phyloP scores from a whole-genome alignment of 2,888 invertebrate species.

The Epinotia bilunana region DNA sequence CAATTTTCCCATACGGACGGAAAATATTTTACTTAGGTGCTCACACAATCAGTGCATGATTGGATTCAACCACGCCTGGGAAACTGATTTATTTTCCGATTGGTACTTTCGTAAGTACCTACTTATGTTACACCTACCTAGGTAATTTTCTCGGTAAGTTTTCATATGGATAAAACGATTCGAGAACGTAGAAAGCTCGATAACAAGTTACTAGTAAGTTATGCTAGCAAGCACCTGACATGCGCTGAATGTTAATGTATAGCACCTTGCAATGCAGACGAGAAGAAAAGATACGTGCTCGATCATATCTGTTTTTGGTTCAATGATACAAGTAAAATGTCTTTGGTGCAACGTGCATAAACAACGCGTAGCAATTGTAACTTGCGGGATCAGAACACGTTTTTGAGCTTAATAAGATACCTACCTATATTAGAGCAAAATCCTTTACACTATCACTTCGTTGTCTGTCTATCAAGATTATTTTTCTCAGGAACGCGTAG shows the following conservation, averaged over 20 bases:
- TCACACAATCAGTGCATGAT: constrained; percentile 50
- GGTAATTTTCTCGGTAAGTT: constrained; percentile 15
- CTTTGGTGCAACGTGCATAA: too few relatives aligned
- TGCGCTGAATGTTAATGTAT: constrained; percentile 35
- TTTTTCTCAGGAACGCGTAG: too few relatives aligned
- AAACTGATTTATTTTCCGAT: constrained; percentile 56
- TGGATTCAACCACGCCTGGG: constrained; percentile 49
- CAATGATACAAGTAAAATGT: background rate
- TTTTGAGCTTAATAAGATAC: background rate
- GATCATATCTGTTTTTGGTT: background rate
- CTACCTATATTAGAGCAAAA: too few relatives aligned
- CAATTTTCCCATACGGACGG: constrained; percentile 45
- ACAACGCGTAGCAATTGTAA: too few relatives aligned
- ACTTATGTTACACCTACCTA: constrained; percentile 2
- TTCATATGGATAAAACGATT: background rate
- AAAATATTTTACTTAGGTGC: constrained; percentile 52
- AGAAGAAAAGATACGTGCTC: constrained; percentile 14
- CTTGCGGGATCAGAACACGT: background rate
- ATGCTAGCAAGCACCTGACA: constrained; percentile 18
- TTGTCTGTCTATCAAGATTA: too few relatives aligned
- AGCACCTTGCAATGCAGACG: constrained; percentile 14
- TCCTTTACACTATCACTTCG: too few relatives aligned
- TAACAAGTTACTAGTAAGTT: constrained; percentile 36
- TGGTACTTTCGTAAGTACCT: constrained; percentile 50
- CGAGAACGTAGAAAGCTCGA: background rate